Evolutionary conservation across 2,888 invertebrate species (phyloP), one percentile per base, ranked within the genome.

Genomic region (Ectemnius lituratus): DNA sequence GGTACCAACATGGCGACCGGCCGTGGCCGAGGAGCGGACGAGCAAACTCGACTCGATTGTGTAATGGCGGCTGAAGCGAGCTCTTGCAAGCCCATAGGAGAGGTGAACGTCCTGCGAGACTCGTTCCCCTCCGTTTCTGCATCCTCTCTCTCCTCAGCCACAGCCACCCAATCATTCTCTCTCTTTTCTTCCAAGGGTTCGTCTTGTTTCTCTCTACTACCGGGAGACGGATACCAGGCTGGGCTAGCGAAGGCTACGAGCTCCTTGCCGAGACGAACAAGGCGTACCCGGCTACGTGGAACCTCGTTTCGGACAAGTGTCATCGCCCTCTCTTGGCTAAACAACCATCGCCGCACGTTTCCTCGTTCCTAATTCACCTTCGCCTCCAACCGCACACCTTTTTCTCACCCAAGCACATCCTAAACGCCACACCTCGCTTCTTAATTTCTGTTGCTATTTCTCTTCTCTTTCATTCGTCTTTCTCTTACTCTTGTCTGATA

Each of bases 1-100:
- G 88, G 85, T 86, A 88, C 88, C 88, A 88, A 88, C 82, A 88
- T 88, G 88, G 88, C 88, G 80, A 75, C 78, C 79, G 80, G 75
- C 78, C 79, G 73, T 80, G 81, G 76, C 65, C 77, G 79, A 77
- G 72, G 75, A 76, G 69, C 80, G 82, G 80, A 75, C 80, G 79
- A 81, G 76, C 75, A 78, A 79, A 73, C 78, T 74, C 76, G 77
- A 76, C 37, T 37, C 85, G 89, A 89, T 89, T 89, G 89, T 89
- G 89, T 89, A 89, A 89, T 89, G 89, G 89, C 88, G 88, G 86
- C 85, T 56, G 71, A 63, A 76, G 76, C 77, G 78, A 16, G 73
- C 78, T 79, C 84, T 78, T 67, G 77, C 83, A 79, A 79, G 81
- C 75, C 79, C 76, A 78, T 83, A 72, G 75, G 79, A 79, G 83